Evolutionary conservation across 2,113 vertebrate species (phyloP).

Genomic region (Myotis yumanensis): DNA sequence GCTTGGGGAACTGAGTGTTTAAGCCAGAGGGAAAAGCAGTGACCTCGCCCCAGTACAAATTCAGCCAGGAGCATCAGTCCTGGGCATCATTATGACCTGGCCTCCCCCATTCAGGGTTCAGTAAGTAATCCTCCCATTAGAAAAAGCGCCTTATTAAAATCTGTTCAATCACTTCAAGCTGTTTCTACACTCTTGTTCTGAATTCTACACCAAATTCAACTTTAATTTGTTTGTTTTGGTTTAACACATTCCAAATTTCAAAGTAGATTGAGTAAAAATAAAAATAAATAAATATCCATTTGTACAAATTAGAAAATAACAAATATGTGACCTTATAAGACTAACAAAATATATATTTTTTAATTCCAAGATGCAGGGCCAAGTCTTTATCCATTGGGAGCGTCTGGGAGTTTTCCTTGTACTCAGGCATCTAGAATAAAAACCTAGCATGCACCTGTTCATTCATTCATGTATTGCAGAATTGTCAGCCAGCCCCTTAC

Average conservation of each 20-base stretch:
- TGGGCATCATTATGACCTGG: background rate
- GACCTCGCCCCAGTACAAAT: background rate
- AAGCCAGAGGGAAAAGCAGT: background rate
- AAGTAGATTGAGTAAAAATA: background rate
- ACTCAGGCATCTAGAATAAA: background rate
- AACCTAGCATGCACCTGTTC: background rate
- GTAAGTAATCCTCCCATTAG: background rate
- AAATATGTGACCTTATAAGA: background rate
- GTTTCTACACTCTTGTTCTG: background rate
- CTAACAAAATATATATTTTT: background rate
- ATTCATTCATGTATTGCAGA: background rate
- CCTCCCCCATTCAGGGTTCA: background rate
- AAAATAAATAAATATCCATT: background rate
- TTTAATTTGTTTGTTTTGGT: background rate
- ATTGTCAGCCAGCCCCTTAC: background rate
- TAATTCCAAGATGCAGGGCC: background rate
- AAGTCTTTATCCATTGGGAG: background rate
- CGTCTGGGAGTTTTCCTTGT: background rate
- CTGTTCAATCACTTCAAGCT: background rate
- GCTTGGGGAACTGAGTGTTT: background rate
- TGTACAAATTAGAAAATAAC: background rate
- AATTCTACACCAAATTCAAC: background rate
- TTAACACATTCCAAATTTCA: constrained; percentile 24
- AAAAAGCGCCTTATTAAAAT: background rate
- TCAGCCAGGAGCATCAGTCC: background rate